Base-by-base conservation (phyloP, 1,140 invertebrate species). In the Diprion similis region DNA sequence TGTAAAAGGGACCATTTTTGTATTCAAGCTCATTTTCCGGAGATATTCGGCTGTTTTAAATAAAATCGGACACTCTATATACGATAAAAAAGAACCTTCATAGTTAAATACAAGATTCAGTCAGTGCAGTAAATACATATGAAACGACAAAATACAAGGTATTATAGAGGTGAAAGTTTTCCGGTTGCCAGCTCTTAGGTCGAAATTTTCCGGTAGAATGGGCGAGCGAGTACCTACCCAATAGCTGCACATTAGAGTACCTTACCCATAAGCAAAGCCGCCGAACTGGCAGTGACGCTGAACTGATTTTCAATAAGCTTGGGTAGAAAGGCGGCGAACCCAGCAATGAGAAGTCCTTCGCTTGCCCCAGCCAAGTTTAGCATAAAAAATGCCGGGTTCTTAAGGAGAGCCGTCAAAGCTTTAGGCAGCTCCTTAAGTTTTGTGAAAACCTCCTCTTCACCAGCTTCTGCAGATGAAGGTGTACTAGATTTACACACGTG, bases 301-400 rank as follows among this genome's bases (percentile, higher is more conserved):
- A 95, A 96, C 86, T 96, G 94, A 84, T 94, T 95, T 86, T 97
- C 94, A 68, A 96, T 94, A 71, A 94, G 89, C 82, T 96, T 96
- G 0, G 95, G 95, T 72, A 95, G 86, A 80, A 96, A 96, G 0
- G 94, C 93, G 1, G 94, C 93, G 80, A 96, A 95, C 0, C 95
- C 95, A 0, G 93, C 91, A 8, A 96, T 90, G 0, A 96, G 86
- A 79, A 95, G 87, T 17, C 94, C 94, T 84, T 96, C 95, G 66
- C 91, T 92, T 0, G 94, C 93, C 1, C 93, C 94, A 3, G 94
- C 94, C 71, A 96, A 80, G 80, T 94, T 95, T 1, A 96, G 83
- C 84, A 94, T 94, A 81, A 95, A 90, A 85, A 96, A 96, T 2
- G 94, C 94, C 0, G 94, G 93, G 85, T 96, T 96, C 46, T 83